Base-by-base conservation (phyloP, 2,888 invertebrate genomes). In the Meloe dianella region DNA sequence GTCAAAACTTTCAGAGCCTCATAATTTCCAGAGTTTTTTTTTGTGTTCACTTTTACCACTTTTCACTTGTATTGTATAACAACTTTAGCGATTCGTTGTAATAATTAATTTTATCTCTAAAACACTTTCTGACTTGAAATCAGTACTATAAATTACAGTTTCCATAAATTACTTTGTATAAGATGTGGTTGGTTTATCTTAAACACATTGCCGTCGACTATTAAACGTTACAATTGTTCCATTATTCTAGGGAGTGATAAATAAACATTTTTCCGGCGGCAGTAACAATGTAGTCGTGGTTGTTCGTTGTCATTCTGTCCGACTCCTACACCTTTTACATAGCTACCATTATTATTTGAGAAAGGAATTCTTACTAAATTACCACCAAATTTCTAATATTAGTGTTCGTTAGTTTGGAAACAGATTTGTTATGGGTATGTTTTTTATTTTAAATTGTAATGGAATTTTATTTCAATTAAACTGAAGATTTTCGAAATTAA, bases 201-300 rank as follows among this genome's bases (percentile, higher is more conserved):
- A 69, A 75, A 77, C 78, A 78, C 74, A 76, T 76, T 75, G 74
- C 76, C 73, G 75, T 73, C 75, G 75, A 77, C 76, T 74, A 72
- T 73, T 74, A 77, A 77, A 73, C 78, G 77, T 74, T 76, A 75
- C 79, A 77, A 80, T 80, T 80, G 79, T 79, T 80, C 78, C 78
- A 79, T 80, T 80, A 80, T 77, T 71, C 74, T 66, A 57, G 17
- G 69, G 67, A 69, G 71, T 75, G 68, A 78, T 79, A 79, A 79
- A 79, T 79, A 79, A 79, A 76, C 76, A 77, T 76, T 76, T 76
- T 77, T 78, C 75, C 63, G 68, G 64, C 66, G 65, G 70, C 68
- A 27, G 14, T 54, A 27, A 54, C 27, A 14, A 14, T 67, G 67
- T 71, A 71, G 64, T 70, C 1, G 14, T 12, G 51, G 22, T 4